Base-by-base conservation (phyloP, 2,888 invertebrate species). In the Bugula neritina region DNA sequence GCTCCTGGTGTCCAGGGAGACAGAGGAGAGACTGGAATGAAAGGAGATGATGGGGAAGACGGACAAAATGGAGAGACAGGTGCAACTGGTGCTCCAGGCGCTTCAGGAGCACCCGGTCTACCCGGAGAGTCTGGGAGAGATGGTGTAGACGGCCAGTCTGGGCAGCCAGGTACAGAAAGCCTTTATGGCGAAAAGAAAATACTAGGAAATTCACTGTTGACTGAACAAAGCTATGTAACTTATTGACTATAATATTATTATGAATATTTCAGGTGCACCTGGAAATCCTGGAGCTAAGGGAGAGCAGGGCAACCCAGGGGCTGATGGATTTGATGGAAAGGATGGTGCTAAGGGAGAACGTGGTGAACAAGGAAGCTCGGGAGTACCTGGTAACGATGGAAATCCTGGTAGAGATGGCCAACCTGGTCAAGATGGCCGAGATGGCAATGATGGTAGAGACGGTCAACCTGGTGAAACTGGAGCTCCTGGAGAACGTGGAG, bases 381-480 rank as follows among this genome's bases (percentile, higher is more conserved):
- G 63, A 29, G 5, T 25, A 31, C 63, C 63, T 63, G 63, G 63
- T 31, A 2, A 2, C 2, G 63, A 63, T 63, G 63, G 63, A 29
- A 63, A 21, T 17, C 63, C 63, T 29, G 63, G 63, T 2, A 31
- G 5, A 10, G 27, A 31, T 63, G 63, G 63, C 1, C 25, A 63
- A 27, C 63, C 63, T 13, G 63, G 63, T 29, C 2, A 5, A 63
- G 27, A 13, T 63, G 63, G 63, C 63, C 27, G 31, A 29, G 63
- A 63, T 31, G 63, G 63, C 31, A 21, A 5, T 13, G 31, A 63
- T 63, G 63, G 63, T 5, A 27, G 31, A 63, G 63, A 63, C 31
- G 73, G 73, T 31, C 21, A 23, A 34, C 71, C 73, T 71, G 73
- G 73, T 58, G n/a, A 25, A 1, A 34, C 69, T 23, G 71, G 71